Evolutionary conservation across 2,888 invertebrate genomes (phyloP).

Genomic region (Cephus pygmeus): DNA sequence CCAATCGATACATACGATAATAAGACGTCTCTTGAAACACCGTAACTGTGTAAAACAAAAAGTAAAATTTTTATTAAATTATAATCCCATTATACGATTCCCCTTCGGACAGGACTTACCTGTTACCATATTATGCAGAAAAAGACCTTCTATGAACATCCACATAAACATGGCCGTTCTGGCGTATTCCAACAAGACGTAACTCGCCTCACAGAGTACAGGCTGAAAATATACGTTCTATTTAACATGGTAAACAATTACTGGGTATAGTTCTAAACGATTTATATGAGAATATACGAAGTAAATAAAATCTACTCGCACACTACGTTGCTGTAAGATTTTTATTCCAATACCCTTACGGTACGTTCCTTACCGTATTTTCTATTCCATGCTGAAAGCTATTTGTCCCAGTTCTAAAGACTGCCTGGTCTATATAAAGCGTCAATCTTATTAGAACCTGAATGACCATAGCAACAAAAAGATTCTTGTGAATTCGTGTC

Average conservation of each 20-base stretch:
- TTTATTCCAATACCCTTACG: background rate
- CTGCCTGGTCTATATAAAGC: constrained; percentile 80
- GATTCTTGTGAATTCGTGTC: constrained; percentile 86
- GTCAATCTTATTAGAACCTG: constrained; percentile 80
- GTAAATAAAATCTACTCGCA: background rate
- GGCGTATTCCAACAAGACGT: constrained; percentile 87
- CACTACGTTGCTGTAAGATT: background rate
- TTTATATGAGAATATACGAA: background rate
- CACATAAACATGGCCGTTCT: constrained; percentile 94
- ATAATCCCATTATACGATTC: background rate
- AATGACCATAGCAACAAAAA: constrained; percentile 84
- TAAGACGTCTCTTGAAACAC: constrained; percentile 76
- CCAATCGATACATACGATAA: constrained; percentile 72
- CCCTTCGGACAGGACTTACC: constrained; percentile 56
- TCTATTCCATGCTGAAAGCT: constrained; percentile 70
- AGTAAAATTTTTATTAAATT: background rate
- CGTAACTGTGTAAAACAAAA: constrained; percentile 65
- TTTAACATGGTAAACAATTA: background rate
- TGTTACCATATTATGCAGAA: constrained; percentile 87
- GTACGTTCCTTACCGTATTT: constrained; percentile 71
- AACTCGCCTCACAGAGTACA: constrained; percentile 81
- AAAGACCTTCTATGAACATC: constrained; percentile 96
- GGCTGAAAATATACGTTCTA: constrained; percentile 69
- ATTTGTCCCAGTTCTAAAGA: constrained; percentile 64
- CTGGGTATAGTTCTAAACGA: background rate